phyloP scores from a whole-genome alignment of 2,797 vertebrate genomes.

The Rallus crepitans region DNA sequence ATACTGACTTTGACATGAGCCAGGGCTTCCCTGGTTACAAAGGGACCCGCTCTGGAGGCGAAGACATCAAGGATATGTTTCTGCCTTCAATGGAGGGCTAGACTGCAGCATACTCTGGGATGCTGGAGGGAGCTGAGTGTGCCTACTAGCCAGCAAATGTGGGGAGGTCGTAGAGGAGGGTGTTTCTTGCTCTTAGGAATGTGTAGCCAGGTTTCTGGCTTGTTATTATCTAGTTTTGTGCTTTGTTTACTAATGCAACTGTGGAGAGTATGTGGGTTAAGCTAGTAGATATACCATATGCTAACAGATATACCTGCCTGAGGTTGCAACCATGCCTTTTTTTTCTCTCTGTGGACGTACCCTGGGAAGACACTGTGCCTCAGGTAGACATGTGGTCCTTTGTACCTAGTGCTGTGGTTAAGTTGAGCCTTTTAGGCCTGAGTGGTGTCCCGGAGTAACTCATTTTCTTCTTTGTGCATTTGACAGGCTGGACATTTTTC shows the following conservation, averaged over 20 bases:
- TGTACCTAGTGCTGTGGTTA: no score
- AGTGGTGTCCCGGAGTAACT: neutral
- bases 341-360: neutral
- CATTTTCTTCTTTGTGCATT: neutral
- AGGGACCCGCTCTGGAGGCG: accelerated
- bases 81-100: neutral
- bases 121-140: accelerated
- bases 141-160: neutral
- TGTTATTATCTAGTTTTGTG: neutral
- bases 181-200: neutral
- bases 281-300: accelerated
- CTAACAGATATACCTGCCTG: neutral
- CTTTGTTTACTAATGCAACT: neutral
- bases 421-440: neutral
- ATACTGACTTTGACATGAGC: accelerated
- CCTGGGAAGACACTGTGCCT: neutral
- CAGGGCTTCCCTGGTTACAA: accelerated
- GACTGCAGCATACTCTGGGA: accelerated
- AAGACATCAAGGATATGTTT: neutral
- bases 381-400: neutral
- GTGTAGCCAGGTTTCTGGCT: neutral
- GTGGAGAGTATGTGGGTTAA: neutral
- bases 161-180: neutral
- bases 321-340: neutral
- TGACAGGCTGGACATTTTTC: neutral